Evolutionary conservation across 2,797 vertebrate genomes (phyloP).

Genomic region (Pantherophis alleghaniensis): DNA sequence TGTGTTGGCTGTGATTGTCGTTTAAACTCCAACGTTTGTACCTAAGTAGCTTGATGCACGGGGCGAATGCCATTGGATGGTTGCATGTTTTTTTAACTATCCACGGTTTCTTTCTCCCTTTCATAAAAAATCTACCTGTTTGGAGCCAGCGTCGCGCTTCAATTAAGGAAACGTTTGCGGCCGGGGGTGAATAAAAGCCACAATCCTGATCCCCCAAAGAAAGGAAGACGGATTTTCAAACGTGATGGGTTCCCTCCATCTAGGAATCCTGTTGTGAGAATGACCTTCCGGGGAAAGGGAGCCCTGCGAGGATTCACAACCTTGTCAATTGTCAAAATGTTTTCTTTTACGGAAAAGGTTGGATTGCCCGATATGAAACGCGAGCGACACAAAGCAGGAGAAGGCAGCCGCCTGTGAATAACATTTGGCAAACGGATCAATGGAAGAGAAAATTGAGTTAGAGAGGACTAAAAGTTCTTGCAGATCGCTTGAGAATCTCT

Average conservation of each 20-base stretch:
- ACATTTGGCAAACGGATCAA: neutral
- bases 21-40: neutral
- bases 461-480: neutral
- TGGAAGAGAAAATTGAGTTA: neutral
- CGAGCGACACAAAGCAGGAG: neutral
- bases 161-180: neutral
- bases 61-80: neutral
- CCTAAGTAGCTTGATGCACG: neutral
- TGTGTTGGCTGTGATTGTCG: neutral
- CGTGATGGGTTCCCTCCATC: neutral
- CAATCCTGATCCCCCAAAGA: neutral
- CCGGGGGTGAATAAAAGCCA: neutral
- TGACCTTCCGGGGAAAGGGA: neutral
- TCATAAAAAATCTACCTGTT: neutral
- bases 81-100: neutral
- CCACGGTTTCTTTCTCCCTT: neutral
- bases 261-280: neutral
- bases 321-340: neutral
- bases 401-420: rapidly evolving
- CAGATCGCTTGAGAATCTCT: neutral
- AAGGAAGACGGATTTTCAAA: neutral
- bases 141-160: neutral
- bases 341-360: neutral
- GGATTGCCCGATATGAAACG: neutral
- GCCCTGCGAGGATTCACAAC: neutral